Base-by-base conservation (phyloP, 1,140 invertebrate species). In the Sinonovacula constricta region DNA sequence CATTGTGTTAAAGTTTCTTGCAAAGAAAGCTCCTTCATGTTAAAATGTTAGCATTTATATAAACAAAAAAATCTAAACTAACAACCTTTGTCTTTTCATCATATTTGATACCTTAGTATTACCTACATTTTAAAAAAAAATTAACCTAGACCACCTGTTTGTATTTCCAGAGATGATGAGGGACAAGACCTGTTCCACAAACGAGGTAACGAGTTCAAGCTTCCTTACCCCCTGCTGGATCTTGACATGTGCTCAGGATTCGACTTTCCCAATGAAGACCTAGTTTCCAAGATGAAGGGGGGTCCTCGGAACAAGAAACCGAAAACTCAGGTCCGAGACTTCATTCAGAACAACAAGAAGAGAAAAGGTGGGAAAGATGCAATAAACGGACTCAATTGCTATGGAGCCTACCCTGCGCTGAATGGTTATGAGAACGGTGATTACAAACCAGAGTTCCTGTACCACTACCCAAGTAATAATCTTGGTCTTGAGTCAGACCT, bases 161-260 rank as follows among this genome's bases (percentile, higher is more conserved):
- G n/a, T n/a, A n/a, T 12, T 93, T 93, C 24, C 92, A 98, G 97
- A 95, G 97, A 99, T 89, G 98, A 99, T 92, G 98, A 99, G 93
- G 98, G 98, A 15, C 94, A 97, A 68, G 98, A 99, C 92, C 91
- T 99, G 36, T 93, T 98, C 10, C 97, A 97, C 7, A 99, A 99
- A 91, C 94, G 98, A 69, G 99, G 97, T 0, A 99, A 98, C 96
- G 98, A 99, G 90, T 99, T 99, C 89, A 99, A 99, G 93, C 97
- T 99, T 24, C 98, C 97, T 86, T 99, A 99, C 90, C 92, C 95
- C 86, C 90, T 97, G n/a, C 93, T 96, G 1, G 93, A 91, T 78
- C 84, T 89, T 10, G 90, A 91, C 79, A 87, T 86, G 76, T 90
- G 83, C 77, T 87, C 84, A 63, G 88, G 84, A 60, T 87, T 88